Base-by-base conservation (phyloP, 2,797 vertebrate species). In the Oreochromis grahami region DNA sequence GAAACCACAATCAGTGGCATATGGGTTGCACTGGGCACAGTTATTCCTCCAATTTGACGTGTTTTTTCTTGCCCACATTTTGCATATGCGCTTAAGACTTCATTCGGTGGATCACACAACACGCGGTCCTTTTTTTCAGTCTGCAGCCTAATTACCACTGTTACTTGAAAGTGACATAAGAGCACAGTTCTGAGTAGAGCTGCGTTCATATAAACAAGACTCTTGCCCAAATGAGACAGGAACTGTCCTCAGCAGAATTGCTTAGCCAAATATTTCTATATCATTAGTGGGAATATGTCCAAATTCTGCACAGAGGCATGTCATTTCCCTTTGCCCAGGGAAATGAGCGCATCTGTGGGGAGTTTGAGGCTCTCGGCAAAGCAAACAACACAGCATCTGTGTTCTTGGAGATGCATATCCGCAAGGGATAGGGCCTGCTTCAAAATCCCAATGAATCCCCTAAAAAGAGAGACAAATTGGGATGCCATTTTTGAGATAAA, bases 231-330 rank as follows among this genome's bases (percentile, higher is more conserved):
- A 90, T 79, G 84, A 90, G 90, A 87, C 81, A 68, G 68, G 56
- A 74, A 79, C 79, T 78, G 78, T 86, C 82, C 88, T 83, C 85
- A 32, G 85, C 48, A 88, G 89, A 93, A 80, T 82, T 79, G 52
- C 78, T 82, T 74, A 51, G 76, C 51, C 3, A 36, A 84, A 85
- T 77, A 83, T 90, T 92, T 91, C 86, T 84, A 81, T 88, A 88
- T 95, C 92, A 93, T 94, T 94, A 93, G 87, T 38, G 81, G 82
- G 72, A 90, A 88, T 78, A 83, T 86, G 91, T 93, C 88, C 86
- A 94, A 84, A 87, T 85, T 80, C 83, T 87, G 81, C 87, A 85
- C 79, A 80, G 78, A 87, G 84, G 81, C 79, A 45, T 85, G 88
- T 79, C 78, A 83, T 88, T 84, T 84, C 60, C 51, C 52, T 78